phyloP scores from a whole-genome alignment of 2,797 vertebrate genomes.

The Myiotriccus ornatus region DNA sequence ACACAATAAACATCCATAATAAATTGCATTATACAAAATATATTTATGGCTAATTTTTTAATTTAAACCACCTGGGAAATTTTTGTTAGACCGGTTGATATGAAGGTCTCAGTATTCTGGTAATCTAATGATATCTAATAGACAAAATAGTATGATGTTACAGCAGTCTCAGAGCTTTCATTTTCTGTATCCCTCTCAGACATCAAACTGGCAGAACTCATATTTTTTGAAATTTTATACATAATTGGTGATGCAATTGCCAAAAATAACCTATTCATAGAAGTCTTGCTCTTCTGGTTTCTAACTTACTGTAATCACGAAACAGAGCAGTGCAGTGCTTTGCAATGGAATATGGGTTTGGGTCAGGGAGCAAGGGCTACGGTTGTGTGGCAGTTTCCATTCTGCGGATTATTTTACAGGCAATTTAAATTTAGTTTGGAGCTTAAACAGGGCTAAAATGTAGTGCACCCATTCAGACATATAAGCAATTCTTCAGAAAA shows the following conservation, averaged over 20 bases:
- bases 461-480: neutral
- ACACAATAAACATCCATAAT: slow-evolving; percentile 61
- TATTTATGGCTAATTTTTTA: slow-evolving; percentile 72
- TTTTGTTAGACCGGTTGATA: slow-evolving; percentile 62
- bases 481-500: neutral
- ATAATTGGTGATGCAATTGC: slow-evolving; percentile 73
- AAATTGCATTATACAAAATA: slow-evolving; percentile 69
- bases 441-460: slow-evolving; percentile 37
- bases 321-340: slow-evolving; percentile 43
- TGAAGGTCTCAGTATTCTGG: slow-evolving; percentile 55
- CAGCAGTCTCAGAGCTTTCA: slow-evolving; percentile 56
- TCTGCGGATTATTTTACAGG: slow-evolving; percentile 70
- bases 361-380: slow-evolving; percentile 65
- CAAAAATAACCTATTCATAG: slow-evolving; percentile 75
- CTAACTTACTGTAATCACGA: slow-evolving; percentile 71
- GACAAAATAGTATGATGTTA: slow-evolving; percentile 70
- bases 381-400: slow-evolving; percentile 68
- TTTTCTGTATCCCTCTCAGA: slow-evolving; percentile 62
- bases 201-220: slow-evolving; percentile 68
- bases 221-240: slow-evolving; percentile 74
- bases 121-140: slow-evolving; percentile 72
- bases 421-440: slow-evolving; percentile 67
- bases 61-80: slow-evolving; percentile 63
- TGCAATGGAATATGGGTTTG: slow-evolving; percentile 65
- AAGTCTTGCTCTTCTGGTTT: slow-evolving; percentile 73